Evolutionary conservation across 2,797 vertebrate species (phyloP), one percentile per base, ranked within the genome.

Genomic region (Steatocranus sp.): DNA sequence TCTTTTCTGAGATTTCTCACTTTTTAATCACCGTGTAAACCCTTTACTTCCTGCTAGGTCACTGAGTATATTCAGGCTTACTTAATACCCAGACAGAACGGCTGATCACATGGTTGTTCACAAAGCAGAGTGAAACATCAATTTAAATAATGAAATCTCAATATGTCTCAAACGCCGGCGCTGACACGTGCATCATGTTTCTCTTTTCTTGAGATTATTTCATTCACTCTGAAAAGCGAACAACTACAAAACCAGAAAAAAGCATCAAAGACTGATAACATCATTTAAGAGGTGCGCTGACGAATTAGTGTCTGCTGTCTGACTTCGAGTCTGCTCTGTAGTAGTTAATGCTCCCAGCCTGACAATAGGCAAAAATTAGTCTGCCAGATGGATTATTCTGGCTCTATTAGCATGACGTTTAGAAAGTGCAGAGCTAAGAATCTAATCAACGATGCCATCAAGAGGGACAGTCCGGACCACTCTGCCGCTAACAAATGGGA

Each of bases 401-500:
- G 66, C 82, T 83, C 76, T 48, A 75, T 54, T 79, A 77, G 61
- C 77, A 58, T 27, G 73, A 77, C 14, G 20, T 38, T 83, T 49
- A 81, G 27, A 74, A 43, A 85, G 70, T 49, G 49, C 20, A 38
- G 84, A 6, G 54, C 68, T 58, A 30, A 82, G 78, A 86, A 73
- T 85, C 54, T 82, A 86, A 90, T 90, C 84, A 82, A 54, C 1
- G 23, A 10, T 10, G 48, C 49, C 74, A 56, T 77, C 77, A 75
- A 25, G 23, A 50, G 58, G 51, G 66, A 78, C 56, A 74, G 58
- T 14, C 49, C 2, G 4, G 61, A 48, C 46, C 11, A 12, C 49
- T 75, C n/a, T n/a, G 2, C 61, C 3, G 75, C 74, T 89, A 84
- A 90, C 82, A 80, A 90, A 86, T 81, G 76, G 56, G 43, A 79